Percentiles rank a stretch among this genome's conserved stretches.
Evolutionary conservation across 2,888 invertebrate genomes (phyloP).

Genomic region (Drosophila mettleri): DNA sequence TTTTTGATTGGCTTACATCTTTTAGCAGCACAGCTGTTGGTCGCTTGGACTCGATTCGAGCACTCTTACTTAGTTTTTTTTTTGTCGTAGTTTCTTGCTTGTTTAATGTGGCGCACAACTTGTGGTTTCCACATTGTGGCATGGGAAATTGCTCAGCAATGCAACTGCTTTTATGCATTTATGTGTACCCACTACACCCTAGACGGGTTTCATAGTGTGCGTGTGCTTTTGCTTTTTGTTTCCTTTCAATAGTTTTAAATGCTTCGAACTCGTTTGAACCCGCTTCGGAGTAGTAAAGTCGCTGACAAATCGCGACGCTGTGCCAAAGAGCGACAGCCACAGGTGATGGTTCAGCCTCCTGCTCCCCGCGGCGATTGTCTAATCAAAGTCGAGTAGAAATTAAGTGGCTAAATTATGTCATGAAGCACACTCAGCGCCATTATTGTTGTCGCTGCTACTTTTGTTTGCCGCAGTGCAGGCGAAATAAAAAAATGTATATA

Average conservation of each 20-base stretch:
- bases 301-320: constrained; percentile 32
- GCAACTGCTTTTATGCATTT: constrained; percentile 33
- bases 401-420: constrained; percentile 73
- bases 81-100: constrained; percentile 19
- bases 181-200: constrained; percentile 24
- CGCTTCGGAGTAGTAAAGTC: constrained; percentile 27
- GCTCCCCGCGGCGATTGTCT: constrained; percentile 50
- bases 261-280: constrained; percentile 73
- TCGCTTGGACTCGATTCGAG: neutral
- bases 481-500: constrained; percentile 24
- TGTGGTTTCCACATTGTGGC: constrained; percentile 58
- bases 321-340: constrained; percentile 25
- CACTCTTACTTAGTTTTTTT: constrained; percentile 2
- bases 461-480: constrained; percentile 62
- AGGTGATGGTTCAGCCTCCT: constrained; percentile 32
- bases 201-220: constrained; percentile 10
- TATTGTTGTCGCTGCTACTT: constrained; percentile 37
- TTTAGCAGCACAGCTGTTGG: neutral
- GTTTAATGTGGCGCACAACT: constrained; percentile 61
- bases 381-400: constrained; percentile 65
- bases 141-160: constrained; percentile 59
- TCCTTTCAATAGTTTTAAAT: constrained; percentile 52
- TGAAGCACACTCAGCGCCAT: constrained; percentile 27
- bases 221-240: constrained; percentile 41
- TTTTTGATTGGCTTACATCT: too few relatives aligned